Conservation (phyloP, 2,113 vertebrate species). For the Epinephelus fuscoguttatus region DNA sequence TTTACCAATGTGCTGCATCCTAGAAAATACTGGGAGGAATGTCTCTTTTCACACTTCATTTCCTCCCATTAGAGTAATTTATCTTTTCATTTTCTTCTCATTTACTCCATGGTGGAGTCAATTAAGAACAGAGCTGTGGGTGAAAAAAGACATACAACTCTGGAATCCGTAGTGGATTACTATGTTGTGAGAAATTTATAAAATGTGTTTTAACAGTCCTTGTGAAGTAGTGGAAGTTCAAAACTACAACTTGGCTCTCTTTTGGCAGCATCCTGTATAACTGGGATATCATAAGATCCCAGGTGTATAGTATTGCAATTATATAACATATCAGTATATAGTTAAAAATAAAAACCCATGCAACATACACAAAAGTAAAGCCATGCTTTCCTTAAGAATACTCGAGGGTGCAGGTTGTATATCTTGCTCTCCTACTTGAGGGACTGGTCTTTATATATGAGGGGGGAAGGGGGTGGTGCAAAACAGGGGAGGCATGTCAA, state of each 20-base stretch:
- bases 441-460: too few relatives aligned
- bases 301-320: not conserved
- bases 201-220: constrained; percentile 7
- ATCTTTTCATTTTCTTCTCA: constrained; percentile 83
- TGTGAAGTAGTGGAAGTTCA: constrained; percentile 13
- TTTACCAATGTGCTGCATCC: constrained; percentile 66
- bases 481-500: too few relatives aligned
- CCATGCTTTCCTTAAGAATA: not conserved
- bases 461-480: too few relatives aligned
- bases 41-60: constrained; percentile 81
- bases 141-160: constrained; percentile 69
- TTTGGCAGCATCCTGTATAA: not conserved
- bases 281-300: not conserved
- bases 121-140: constrained; percentile 74
- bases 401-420: constrained; percentile 19
- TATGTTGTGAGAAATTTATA: constrained; percentile 14
- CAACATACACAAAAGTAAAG: not conserved
- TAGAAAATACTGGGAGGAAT: constrained; percentile 69
- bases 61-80: constrained; percentile 81
- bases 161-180: constrained; percentile 47
- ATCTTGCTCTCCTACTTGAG: constrained; percentile 26
- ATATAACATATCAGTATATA: not conserved
- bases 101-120: constrained; percentile 79
- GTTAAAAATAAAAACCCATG: too few relatives aligned
- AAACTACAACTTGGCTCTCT: not conserved